A percentile compares a stretch with the other conserved stretches of the same genome.
Conservation (phyloP, 1,140 invertebrate genomes). For the Archegozetes longisetosus region DNA sequence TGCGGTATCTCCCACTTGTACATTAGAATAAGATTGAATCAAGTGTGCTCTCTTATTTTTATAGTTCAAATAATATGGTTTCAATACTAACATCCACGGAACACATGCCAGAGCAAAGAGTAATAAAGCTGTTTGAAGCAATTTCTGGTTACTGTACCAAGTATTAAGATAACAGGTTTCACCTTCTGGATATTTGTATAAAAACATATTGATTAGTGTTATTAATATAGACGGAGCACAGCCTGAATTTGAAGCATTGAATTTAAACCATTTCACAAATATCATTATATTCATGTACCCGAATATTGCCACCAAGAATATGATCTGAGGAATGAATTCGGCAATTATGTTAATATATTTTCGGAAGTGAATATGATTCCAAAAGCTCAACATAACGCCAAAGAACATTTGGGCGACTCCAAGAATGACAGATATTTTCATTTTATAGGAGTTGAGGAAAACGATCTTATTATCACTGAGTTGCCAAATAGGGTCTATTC, state of each 20-base stretch:
- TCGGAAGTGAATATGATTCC: constrained; percentile 49
- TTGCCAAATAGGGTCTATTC: constrained; percentile 38
- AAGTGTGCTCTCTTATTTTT: constrained; percentile 33
- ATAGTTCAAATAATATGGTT: constrained; percentile 65
- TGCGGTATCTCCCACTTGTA: background rate
- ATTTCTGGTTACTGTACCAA: constrained; percentile 37
- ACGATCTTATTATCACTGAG: constrained; percentile 85
- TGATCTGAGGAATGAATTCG: constrained; percentile 81
- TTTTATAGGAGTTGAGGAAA: constrained; percentile 94
- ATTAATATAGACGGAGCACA: constrained; percentile 46
- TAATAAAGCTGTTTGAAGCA: constrained; percentile 54
- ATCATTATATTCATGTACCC: constrained; percentile 79
- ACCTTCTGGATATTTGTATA: constrained; percentile 31
- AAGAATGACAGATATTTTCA: constrained; percentile 94
- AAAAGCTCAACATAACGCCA: constrained; percentile 69
- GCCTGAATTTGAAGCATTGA: constrained; percentile 36
- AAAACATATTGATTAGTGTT: constrained; percentile 45
- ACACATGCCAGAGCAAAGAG: constrained; percentile 60
- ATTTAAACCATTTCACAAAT: constrained; percentile 77
- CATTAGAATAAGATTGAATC: background rate
- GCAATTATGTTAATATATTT: constrained; percentile 48
- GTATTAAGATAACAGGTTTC: constrained; percentile 35
- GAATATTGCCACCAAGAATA: constrained; percentile 79
- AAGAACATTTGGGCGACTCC: constrained; percentile 94
- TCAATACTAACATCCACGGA: constrained; percentile 78